Evolutionary conservation across 1,140 invertebrate genomes (phyloP).

Genomic region (Bacillus rossius): DNA sequence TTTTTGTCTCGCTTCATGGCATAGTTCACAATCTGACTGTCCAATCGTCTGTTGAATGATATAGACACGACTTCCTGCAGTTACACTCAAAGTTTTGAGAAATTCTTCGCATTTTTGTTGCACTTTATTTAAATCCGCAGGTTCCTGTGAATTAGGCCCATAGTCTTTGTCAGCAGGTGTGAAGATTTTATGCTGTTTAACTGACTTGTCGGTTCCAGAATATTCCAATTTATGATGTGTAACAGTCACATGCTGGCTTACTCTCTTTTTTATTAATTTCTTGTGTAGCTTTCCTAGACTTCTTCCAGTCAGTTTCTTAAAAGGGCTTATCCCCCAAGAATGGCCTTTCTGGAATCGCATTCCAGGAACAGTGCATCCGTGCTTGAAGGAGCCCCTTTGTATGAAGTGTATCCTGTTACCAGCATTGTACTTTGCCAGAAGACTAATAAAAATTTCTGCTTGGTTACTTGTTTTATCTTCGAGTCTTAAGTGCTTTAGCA

Average conservation of each 20-base stretch:
- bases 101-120: no score
- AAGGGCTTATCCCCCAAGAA: background rate
- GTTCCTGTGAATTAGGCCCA: no score
- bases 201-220: no score
- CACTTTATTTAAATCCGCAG: no score
- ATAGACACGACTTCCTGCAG: no score
- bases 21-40: background rate
- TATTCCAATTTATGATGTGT: no score
- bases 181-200: no score
- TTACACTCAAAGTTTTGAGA: no score
- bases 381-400: background rate
- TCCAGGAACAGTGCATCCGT: no score
- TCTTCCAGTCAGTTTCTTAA: background rate
- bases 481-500: background rate
- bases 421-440: background rate
- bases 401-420: background rate
- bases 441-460: background rate
- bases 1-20: background rate
- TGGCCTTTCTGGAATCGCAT: background rate
- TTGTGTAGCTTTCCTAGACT: background rate
- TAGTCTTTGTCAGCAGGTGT: no score
- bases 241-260: no score
- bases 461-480: background rate
- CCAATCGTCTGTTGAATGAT: background rate
- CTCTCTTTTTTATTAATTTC: background rate